Conservation (phyloP, 2,113 vertebrate species). For the Felis chaus region DNA sequence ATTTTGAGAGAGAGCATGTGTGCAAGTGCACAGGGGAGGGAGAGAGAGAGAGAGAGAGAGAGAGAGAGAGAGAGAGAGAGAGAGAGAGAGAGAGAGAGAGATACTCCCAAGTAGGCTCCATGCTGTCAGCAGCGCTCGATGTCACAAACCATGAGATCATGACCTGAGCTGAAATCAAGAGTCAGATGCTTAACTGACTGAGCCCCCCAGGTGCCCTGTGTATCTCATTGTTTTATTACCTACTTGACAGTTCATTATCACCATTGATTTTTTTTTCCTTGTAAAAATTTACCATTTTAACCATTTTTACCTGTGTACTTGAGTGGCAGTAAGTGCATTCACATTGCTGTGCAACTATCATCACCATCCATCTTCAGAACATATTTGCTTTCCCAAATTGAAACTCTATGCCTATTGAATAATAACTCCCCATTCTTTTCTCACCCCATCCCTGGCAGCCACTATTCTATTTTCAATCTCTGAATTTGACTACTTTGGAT, state of each 20-base stretch:
- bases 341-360: background rate
- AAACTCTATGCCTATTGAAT: background rate
- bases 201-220: too few species aligned
- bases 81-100: too few species aligned
- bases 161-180: too few species aligned
- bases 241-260: background rate
- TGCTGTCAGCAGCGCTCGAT: too few species aligned
- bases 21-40: too few species aligned
- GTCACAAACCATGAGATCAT: too few species aligned
- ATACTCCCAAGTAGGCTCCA: too few species aligned
- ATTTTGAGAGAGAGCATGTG: too few species aligned
- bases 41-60: too few species aligned
- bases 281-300: background rate
- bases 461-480: background rate
- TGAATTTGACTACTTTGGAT: background rate
- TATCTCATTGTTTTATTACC: background rate
- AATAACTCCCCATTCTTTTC: background rate
- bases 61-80: too few species aligned
- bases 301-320: background rate
- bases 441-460: background rate
- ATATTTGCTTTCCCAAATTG: background rate
- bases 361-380: background rate
- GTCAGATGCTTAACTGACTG: too few species aligned
- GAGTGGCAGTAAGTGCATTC: background rate
- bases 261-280: background rate